These are phyloP conservation scores for Ictalurus furcatus DNA, from an alignment of 2,113 vertebrate species.

Conservation along the genomic window DNA sequence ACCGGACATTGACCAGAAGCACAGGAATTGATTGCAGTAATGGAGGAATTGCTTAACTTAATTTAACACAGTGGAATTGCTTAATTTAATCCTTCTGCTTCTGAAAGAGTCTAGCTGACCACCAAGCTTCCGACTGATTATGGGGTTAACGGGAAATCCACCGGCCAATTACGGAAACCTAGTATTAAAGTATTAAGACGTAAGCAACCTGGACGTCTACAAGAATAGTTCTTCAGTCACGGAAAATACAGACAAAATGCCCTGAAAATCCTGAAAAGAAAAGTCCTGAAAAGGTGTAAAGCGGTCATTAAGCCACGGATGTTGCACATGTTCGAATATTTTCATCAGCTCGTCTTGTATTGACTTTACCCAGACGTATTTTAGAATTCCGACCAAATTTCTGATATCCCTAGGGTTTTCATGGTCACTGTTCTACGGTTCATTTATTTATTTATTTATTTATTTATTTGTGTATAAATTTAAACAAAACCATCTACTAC, in stretches of 20 bases:
- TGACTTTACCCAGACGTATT: neutral
- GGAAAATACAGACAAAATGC: neutral
- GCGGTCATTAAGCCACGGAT: neutral
- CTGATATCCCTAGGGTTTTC: no score
- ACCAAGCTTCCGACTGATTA: neutral
- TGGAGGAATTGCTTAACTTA: slow-evolving; percentile 28
- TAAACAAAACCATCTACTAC: neutral
- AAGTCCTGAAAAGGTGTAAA: neutral
- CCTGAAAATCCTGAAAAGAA: neutral
- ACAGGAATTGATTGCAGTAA: slow-evolving; percentile 41
- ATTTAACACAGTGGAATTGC: neutral
- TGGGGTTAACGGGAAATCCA: slow-evolving; percentile 1
- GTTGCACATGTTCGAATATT: neutral
- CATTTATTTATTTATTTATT: neutral
- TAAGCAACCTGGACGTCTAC: neutral
- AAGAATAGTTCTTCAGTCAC: neutral
- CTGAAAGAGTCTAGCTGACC: slow-evolving; percentile 20
- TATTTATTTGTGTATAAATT: neutral
- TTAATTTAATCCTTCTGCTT: slow-evolving; percentile 36
- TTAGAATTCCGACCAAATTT: no score
- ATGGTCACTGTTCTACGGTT: no score
- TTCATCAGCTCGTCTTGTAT: neutral
- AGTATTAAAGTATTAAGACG: neutral
- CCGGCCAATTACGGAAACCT: neutral
- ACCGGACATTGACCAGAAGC: slow-evolving; percentile 8